Percentiles rank a stretch among this genome's conserved stretches.
Conservation (phyloP, 2,888 invertebrate genomes). For the Dryococelus australis region DNA sequence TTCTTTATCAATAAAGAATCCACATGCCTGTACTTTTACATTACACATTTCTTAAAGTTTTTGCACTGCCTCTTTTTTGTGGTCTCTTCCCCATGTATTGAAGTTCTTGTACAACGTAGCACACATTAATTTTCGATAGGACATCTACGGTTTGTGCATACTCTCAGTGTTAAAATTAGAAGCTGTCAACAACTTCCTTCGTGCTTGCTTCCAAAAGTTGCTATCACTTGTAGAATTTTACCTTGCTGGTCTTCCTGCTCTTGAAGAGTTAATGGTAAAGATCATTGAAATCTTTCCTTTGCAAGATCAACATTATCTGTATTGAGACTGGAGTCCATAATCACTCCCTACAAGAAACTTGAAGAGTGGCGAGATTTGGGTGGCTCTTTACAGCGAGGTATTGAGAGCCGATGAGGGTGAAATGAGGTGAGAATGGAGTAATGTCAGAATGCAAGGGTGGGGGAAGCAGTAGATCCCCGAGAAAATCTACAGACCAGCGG, state of each 20-base stretch:
- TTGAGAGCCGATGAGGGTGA: no score
- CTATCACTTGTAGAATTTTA: not conserved
- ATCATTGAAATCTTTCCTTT: not conserved
- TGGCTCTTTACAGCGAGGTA: no score
- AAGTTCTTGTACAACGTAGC: not conserved
- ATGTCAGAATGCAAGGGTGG: no score
- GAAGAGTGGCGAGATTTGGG: no score
- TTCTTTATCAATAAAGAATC: not conserved
- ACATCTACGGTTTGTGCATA: not conserved
- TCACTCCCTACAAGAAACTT: not conserved
- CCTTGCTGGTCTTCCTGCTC: not conserved
- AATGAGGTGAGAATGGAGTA: no score
- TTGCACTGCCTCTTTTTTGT: not conserved
- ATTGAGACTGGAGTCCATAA: not conserved
- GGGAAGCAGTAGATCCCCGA: no score
- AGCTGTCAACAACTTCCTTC: conserved; percentile 8
- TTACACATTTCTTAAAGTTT: not conserved
- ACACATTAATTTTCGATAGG: not conserved
- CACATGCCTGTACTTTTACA: not conserved
- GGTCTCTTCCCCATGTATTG: not conserved
- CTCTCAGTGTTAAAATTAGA: not conserved
- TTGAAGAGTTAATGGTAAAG: not conserved
- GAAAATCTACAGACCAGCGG: no score
- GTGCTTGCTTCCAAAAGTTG: not conserved
- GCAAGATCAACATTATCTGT: not conserved